A percentile compares a stretch with the other conserved stretches of the same genome.
phyloP scores from a whole-genome alignment of 1,140 invertebrate genomes.

The Nomia melanderi region DNA sequence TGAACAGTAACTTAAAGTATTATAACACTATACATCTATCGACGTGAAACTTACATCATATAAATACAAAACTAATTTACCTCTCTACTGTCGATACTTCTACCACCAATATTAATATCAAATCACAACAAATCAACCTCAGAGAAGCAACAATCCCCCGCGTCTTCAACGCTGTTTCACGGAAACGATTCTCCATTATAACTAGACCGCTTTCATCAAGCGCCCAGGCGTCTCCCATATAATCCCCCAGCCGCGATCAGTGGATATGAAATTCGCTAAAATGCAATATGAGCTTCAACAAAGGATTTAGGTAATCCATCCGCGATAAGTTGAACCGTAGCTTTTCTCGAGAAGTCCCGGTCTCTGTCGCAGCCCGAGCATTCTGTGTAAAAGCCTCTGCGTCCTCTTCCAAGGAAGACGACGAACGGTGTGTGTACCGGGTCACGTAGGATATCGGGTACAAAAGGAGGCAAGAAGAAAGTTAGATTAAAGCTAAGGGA shows the following conservation, averaged over 20 bases:
- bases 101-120: no score
- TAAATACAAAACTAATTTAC: no score
- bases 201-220: not conserved
- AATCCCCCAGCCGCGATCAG: not conserved
- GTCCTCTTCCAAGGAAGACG: slow-evolving; percentile 47
- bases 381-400: slow-evolving; percentile 58
- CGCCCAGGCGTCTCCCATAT: not conserved
- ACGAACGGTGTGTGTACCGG: slow-evolving; percentile 21
- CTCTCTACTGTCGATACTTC: no score
- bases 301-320: slow-evolving; percentile 21
- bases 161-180: not conserved
- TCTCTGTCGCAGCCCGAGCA: slow-evolving; percentile 60
- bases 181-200: not conserved
- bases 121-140: no score
- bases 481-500: slow-evolving; percentile 54
- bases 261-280: not conserved
- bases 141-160: no score
- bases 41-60: no score
- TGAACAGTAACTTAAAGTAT: no score
- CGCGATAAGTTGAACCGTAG: not conserved
- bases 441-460: slow-evolving; percentile 41
- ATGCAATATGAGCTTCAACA: not conserved
- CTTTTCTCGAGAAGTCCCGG: not conserved
- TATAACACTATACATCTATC: no score
- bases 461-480: slow-evolving; percentile 35